A percentile compares a stretch with the other conserved stretches of the same genome.
Conservation (phyloP, 2,888 invertebrate genomes). For the Anorthoa munda region DNA sequence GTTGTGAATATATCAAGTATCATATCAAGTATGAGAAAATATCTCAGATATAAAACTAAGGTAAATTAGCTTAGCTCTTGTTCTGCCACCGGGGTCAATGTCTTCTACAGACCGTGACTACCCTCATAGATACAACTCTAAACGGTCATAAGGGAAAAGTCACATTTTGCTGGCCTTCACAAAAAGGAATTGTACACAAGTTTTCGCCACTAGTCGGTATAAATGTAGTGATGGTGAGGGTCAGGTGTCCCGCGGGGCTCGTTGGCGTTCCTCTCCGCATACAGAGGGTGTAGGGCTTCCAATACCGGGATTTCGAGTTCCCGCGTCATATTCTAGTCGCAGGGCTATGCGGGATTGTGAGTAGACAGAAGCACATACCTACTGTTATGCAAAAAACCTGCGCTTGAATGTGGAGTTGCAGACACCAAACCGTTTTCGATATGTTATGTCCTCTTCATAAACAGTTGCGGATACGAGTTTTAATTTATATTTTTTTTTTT, state of each 20-base stretch:
- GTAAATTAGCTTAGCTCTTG: too few relatives aligned
- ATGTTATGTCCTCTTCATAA: not conserved
- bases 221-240: slow-evolving; percentile 47
- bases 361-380: not conserved
- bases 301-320: not conserved
- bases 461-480: not conserved
- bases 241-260: slow-evolving; percentile 56
- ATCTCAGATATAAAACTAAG: too few relatives aligned
- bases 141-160: slow-evolving; percentile 15
- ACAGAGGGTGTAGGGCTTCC: slow-evolving; percentile 35
- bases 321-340: not conserved
- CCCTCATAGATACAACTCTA: not conserved
- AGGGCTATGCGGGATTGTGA: not conserved
- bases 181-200: slow-evolving; percentile 32
- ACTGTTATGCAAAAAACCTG: too few relatives aligned
- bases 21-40: too few relatives aligned
- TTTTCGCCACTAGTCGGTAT: slow-evolving; percentile 41
- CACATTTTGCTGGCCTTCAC: slow-evolving; percentile 3
- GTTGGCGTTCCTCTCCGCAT: slow-evolving; percentile 37
- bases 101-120: not conserved
- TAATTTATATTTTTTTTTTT: too few relatives aligned
- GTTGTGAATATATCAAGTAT: too few relatives aligned
- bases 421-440: not conserved
- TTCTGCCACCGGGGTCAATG: not conserved
- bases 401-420: too few relatives aligned